Evolutionary conservation across 2,888 invertebrate genomes (phyloP).

Genomic region (Metacarcinus magister): DNA sequence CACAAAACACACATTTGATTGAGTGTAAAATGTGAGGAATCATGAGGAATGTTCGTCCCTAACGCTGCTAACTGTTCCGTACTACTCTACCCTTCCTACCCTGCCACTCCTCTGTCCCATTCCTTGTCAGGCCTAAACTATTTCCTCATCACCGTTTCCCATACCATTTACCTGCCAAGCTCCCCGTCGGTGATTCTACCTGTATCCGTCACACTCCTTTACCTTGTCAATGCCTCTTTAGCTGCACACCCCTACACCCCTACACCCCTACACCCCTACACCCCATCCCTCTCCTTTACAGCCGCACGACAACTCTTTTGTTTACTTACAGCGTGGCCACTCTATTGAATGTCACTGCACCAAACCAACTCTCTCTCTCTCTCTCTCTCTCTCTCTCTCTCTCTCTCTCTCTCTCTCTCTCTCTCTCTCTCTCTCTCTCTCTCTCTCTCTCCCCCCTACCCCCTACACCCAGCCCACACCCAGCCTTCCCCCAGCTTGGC

Average conservation of each 20-base stretch:
- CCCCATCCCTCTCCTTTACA: too few relatives aligned
- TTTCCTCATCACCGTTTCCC: not conserved
- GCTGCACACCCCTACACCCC: not conserved
- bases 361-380: not conserved
- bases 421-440: constrained; percentile 14
- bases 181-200: not conserved
- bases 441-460: not conserved
- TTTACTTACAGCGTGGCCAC: too few relatives aligned
- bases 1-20: not conserved
- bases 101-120: not conserved
- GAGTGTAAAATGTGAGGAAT: not conserved
- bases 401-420: constrained; percentile 4
- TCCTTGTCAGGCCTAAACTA: not conserved
- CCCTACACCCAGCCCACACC: too few relatives aligned
- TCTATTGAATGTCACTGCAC: too few relatives aligned
- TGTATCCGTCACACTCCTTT: not conserved
- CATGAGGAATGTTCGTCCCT: not conserved
- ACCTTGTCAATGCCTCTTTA: not conserved
- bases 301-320: too few relatives aligned
- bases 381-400: not conserved
- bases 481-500: too few relatives aligned
- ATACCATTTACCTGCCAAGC: not conserved
- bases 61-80: not conserved
- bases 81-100: not conserved
- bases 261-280: not conserved